These are phyloP conservation scores for Ctenosaura bakeri DNA, from an alignment of 2,797 vertebrate species.

Conservation along the genomic window DNA sequence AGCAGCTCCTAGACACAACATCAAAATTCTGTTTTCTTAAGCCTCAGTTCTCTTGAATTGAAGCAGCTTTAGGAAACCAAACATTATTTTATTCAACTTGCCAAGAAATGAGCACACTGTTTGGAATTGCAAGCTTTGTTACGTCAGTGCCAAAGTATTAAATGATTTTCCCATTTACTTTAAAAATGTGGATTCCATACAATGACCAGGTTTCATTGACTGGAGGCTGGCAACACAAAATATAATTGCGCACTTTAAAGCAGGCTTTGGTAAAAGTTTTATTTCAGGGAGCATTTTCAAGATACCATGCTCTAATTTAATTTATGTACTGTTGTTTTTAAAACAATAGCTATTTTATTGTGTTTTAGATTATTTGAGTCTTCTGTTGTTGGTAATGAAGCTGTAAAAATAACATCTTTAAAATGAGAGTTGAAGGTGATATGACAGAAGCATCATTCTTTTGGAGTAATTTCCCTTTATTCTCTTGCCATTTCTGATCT, in stretches of 20 bases:
- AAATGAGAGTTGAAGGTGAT: not conserved
- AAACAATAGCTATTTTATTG: not conserved
- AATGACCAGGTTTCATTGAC: slow-evolving; percentile 25
- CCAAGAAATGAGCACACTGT: slow-evolving; percentile 71
- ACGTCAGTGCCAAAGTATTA: slow-evolving; percentile 64
- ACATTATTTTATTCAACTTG: slow-evolving; percentile 64
- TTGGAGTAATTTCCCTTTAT: not conserved
- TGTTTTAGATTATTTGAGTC: not conserved
- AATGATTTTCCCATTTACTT: slow-evolving; percentile 61
- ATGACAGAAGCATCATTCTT: not conserved
- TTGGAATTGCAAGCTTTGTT: slow-evolving; percentile 62
- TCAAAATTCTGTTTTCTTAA: slow-evolving; percentile 61
- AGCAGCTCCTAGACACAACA: slow-evolving; percentile 70
- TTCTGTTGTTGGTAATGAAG: not conserved
- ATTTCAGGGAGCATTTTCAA: not conserved
- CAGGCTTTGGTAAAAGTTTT: not conserved
- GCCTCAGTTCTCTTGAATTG: slow-evolving; percentile 59
- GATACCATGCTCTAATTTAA: not conserved
- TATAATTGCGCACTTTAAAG: not conserved
- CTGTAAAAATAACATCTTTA: not conserved
- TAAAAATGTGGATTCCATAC: slow-evolving; percentile 44
- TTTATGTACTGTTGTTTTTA: not conserved
- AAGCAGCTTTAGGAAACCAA: slow-evolving; percentile 68
- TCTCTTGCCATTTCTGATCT: not conserved
- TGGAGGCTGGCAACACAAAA: not conserved